Base-by-base conservation (phyloP, 37 sponge, comb jelly and placozoan genomes). In the Hexactinellida sp. region DNA sequence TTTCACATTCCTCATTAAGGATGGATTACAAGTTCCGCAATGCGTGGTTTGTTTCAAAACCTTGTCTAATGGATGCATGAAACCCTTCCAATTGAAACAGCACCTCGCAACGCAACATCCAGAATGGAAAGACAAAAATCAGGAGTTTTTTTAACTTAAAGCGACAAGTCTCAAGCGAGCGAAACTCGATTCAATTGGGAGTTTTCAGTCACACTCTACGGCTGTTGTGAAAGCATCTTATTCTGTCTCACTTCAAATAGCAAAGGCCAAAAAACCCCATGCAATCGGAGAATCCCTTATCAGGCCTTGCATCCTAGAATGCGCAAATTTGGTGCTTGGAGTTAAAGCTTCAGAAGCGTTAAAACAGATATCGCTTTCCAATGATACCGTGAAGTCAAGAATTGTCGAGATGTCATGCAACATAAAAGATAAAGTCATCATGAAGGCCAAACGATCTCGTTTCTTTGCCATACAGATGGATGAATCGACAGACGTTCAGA, bases 21-120 rank as follows among this genome's bases (percentile, higher is more conserved):
- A 63, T 63, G 76, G 76, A 63, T 63, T 63, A 63, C 76, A 63
- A 63, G 76, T 63, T 63, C 76, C 76, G 76, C 76, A 63, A 63
- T 63, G 76, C 34, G 76, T 63, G 76, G 13, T 47, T 63, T 63
- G 76, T 63, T 63, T 63, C 76, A 63, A 63, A 63, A 63, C 76
- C 76, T 28, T 63, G 76, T 28, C 76, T 63, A 63, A 63, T 63
- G 76, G 76, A 63, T 63, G 76, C 76, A 63, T 63, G 76, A 63
- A 63, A 23, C 76, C 76, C 76, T 63, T 63, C 76, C 76, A 63
- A 63, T 63, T 63, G 76, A 63, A 28, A 63, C 76, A 63, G 76
- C 30, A 63, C 76, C 76, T 63, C 34, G 76, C 76, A 63, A 63
- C 76, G 76, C 76, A 63, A 63, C 34, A 63, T 63, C 76, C 76